phyloP scores from a whole-genome alignment of 2,888 invertebrate genomes.

The Aphodius sticticus region DNA sequence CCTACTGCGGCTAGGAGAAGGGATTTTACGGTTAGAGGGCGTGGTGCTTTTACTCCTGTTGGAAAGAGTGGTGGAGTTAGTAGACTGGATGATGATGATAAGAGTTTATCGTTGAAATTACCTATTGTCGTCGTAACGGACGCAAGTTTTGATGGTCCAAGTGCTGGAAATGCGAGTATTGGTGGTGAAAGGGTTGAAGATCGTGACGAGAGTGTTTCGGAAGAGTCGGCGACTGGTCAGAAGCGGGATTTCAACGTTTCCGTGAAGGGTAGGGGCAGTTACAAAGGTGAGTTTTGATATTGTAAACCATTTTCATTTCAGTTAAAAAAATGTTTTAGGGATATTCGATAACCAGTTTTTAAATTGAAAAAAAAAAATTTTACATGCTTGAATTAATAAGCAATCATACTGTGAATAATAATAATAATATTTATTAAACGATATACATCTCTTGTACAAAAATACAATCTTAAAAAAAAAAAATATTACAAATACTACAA shows the following conservation, averaged over 20 bases:
- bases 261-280: slow-evolving; percentile 6
- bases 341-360: too few species aligned
- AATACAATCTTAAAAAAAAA: too few species aligned
- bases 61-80: background rate
- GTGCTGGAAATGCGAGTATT: background rate
- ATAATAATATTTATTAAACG: too few species aligned
- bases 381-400: too few species aligned
- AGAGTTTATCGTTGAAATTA: background rate
- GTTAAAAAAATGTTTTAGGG: too few species aligned
- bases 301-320: background rate
- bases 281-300: slow-evolving; percentile 13
- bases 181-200: background rate
- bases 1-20: too few species aligned
- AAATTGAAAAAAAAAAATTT: too few species aligned
- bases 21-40: background rate
- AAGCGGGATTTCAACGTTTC: background rate
- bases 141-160: background rate
- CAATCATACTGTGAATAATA: too few species aligned
- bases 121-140: background rate
- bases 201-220: background rate
- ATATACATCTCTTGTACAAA: too few species aligned
- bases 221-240: background rate
- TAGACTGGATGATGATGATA: background rate
- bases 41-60: background rate
- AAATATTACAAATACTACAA: too few species aligned